Percentiles rank a stretch among this genome's conserved stretches.
phyloP scores from a whole-genome alignment of 2,797 vertebrate genomes.

The Phaenicophaeus curvirostris region DNA sequence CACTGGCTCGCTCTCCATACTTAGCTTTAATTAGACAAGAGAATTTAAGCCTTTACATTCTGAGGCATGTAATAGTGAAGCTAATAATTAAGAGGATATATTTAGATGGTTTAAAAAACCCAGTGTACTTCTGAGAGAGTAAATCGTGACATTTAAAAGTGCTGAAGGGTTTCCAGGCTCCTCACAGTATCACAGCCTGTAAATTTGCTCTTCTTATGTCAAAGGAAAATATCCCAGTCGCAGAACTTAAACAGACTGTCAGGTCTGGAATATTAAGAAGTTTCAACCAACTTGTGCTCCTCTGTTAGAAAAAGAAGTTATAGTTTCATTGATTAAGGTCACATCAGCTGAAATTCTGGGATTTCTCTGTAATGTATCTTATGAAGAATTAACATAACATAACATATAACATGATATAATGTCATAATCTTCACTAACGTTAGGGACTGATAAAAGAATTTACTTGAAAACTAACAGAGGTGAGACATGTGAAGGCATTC shows the following conservation, averaged over 20 bases:
- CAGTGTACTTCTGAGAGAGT: constrained; percentile 49
- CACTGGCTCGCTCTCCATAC: background rate
- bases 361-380: background rate
- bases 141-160: constrained; percentile 29
- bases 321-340: background rate
- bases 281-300: background rate
- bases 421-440: background rate
- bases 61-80: constrained; percentile 18
- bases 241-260: constrained; percentile 18
- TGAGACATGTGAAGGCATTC: background rate
- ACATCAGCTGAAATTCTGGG: background rate
- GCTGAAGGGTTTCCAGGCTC: constrained; percentile 5
- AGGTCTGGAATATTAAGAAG: background rate
- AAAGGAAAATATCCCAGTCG: constrained; percentile 1
- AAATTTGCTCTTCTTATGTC: constrained; percentile 27
- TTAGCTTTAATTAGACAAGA: constrained; percentile 38
- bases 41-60: constrained; percentile 58
- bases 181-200: background rate
- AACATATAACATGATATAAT: background rate
- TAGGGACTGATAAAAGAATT: background rate
- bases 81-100: constrained; percentile 62
- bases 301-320: background rate
- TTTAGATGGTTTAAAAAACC: constrained; percentile 46
- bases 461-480: background rate
- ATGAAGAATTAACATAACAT: background rate